Conservation (phyloP, 2,888 invertebrate genomes). For the Melanophora roralis region DNA sequence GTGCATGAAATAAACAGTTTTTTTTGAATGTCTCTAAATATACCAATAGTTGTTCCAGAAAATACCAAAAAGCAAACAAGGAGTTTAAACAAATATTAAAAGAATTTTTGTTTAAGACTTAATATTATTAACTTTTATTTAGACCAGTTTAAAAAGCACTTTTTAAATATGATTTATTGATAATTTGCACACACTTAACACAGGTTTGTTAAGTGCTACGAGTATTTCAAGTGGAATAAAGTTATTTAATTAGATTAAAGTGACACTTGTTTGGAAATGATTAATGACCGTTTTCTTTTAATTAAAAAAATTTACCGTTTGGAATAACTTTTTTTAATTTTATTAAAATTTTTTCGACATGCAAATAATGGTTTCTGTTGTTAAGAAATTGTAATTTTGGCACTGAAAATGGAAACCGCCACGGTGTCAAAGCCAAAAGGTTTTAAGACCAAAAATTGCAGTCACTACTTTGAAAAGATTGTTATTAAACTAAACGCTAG, state of each 20-base stretch:
- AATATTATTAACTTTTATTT: too few species aligned
- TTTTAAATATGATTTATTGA: slow-evolving; percentile 12
- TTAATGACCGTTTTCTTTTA: background rate
- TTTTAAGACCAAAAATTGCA: too few species aligned
- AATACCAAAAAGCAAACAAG: background rate
- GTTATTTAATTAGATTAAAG: background rate
- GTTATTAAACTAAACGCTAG: too few species aligned
- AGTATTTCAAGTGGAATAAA: background rate
- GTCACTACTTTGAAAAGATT: too few species aligned
- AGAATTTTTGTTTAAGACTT: background rate
- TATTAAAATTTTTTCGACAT: too few species aligned
- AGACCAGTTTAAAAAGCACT: background rate
- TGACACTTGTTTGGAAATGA: background rate
- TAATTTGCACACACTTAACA: background rate
- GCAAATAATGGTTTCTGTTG: too few species aligned
- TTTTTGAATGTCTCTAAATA: background rate
- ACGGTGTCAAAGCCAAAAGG: too few species aligned
- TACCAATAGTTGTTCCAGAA: slow-evolving; percentile 38
- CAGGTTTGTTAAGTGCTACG: background rate
- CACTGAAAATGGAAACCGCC: too few species aligned
- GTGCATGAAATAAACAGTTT: slow-evolving; percentile 7
- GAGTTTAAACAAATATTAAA: background rate
- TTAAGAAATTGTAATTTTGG: too few species aligned
- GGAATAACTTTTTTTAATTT: too few species aligned
- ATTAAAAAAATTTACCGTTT: background rate